Percentiles rank a stretch among this genome's conserved stretches.
Evolutionary conservation across 2,113 vertebrate species (phyloP).

Genomic region (Zosterops lateralis): DNA sequence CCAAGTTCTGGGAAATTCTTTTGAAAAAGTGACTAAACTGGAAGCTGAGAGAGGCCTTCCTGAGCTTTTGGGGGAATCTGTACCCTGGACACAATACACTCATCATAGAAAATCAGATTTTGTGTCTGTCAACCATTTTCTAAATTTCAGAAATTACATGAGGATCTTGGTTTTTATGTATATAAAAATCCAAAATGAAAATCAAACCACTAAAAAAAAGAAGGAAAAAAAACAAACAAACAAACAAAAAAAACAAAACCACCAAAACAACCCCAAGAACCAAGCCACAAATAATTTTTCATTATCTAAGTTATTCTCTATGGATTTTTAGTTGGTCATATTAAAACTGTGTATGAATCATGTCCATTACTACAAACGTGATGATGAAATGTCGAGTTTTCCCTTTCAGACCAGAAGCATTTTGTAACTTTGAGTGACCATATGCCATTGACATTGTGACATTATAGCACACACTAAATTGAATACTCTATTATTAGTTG

Average conservation of each 20-base stretch:
- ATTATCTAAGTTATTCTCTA: not conserved
- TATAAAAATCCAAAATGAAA: not conserved
- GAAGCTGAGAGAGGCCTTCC: not conserved
- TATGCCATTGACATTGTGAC: not conserved
- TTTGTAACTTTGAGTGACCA: not conserved
- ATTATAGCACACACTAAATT: not conserved
- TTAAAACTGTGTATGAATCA: not conserved
- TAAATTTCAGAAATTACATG: not conserved
- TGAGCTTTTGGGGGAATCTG: not conserved
- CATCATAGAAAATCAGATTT: not conserved
- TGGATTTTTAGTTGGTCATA: not conserved
- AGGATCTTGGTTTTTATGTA: not conserved
- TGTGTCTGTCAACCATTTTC: not conserved
- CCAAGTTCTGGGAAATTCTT: conserved; percentile 41
- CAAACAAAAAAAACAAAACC: rapidly evolving
- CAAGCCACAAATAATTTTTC: not conserved
- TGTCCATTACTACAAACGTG: not conserved
- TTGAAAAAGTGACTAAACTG: conserved; percentile 36
- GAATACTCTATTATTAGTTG: not conserved
- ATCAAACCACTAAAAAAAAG: not conserved
- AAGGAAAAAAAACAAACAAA: rapidly evolving
- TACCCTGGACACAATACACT: not conserved
- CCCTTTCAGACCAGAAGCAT: not conserved
- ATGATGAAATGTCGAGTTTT: not conserved
- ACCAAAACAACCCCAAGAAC: not conserved